Evolutionary conservation across 2,888 invertebrate species (phyloP).

Genomic region (Hyposoter dolosus): DNA sequence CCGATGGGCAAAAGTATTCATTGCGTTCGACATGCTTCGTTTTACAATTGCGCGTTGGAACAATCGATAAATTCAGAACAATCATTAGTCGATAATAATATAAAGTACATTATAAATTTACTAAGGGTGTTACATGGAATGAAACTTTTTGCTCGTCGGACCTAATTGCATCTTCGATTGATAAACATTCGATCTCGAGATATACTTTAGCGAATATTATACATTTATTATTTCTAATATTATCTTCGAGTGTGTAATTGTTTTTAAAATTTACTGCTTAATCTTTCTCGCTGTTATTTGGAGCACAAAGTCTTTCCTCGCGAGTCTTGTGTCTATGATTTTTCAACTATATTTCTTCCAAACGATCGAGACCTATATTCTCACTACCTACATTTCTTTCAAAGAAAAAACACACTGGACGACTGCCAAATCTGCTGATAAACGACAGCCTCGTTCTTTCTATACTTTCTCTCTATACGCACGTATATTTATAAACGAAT

Average conservation of each 20-base stretch:
- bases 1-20: constrained; percentile 40
- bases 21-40: constrained; percentile 11
- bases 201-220: neutral
- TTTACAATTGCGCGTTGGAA: constrained; percentile 41
- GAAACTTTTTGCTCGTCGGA: constrained; percentile 38
- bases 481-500: constrained; percentile 35
- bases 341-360: constrained; percentile 57
- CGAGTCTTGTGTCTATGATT: neutral
- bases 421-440: constrained; percentile 22
- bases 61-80: constrained; percentile 63
- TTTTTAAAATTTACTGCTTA: neutral
- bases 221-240: neutral
- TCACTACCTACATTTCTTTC: constrained; percentile 53
- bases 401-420: constrained; percentile 24
- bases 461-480: constrained; percentile 23
- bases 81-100: constrained; percentile 65
- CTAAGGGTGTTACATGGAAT: neutral
- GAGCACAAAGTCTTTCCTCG: neutral
- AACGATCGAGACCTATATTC: constrained; percentile 24
- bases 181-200: constrained; percentile 14
- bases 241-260: neutral
- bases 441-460: constrained; percentile 31
- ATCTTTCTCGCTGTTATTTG: neutral
- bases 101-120: constrained; percentile 23
- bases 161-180: constrained; percentile 9